A percentile compares a stretch with the other conserved stretches of the same genome.
Conservation (phyloP, 1,140 invertebrate genomes). For the Drosophila hydei region DNA sequence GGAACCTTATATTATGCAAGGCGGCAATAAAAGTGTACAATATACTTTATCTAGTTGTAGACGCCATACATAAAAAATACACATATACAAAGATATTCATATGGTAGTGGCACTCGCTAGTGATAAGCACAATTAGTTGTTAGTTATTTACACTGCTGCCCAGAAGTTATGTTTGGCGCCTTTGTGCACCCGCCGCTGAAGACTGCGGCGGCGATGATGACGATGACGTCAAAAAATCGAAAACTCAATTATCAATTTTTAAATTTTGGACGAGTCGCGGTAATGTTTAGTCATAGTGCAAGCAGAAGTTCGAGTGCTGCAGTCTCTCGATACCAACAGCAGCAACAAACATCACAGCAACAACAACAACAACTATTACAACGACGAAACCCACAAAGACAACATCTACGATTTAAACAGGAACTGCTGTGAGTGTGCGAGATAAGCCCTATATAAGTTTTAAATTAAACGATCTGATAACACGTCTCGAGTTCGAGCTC, state of each 20-base stretch:
- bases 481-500: slow-evolving; percentile 16
- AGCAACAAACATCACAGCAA: slow-evolving; percentile 7
- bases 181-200: slow-evolving; percentile 46
- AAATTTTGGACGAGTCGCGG: slow-evolving; percentile 30
- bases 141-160: slow-evolving; percentile 14
- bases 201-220: slow-evolving; percentile 15
- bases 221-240: slow-evolving; percentile 19
- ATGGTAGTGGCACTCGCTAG: slow-evolving; percentile 5
- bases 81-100: slow-evolving; percentile 2
- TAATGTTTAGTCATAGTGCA: slow-evolving; percentile 23
- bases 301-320: slow-evolving; percentile 16
- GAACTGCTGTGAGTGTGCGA: slow-evolving; percentile 69
- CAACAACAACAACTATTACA: slow-evolving; percentile 9
- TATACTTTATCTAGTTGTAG: slow-evolving; percentile 19
- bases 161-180: slow-evolving; percentile 47
- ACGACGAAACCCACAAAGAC: slow-evolving; percentile 30
- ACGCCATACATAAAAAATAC: slow-evolving; percentile 14
- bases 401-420: slow-evolving; percentile 33
- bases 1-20: slow-evolving; percentile 53
- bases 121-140: slow-evolving; percentile 43
- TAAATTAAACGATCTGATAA: slow-evolving; percentile 10
- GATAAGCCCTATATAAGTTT: slow-evolving; percentile 40
- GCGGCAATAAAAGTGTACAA: slow-evolving; percentile 25
- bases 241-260: slow-evolving; percentile 24
- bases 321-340: slow-evolving; percentile 22